Conservation (phyloP, 2,113 vertebrate genomes). For the Ornithorhynchus anatinus region DNA sequence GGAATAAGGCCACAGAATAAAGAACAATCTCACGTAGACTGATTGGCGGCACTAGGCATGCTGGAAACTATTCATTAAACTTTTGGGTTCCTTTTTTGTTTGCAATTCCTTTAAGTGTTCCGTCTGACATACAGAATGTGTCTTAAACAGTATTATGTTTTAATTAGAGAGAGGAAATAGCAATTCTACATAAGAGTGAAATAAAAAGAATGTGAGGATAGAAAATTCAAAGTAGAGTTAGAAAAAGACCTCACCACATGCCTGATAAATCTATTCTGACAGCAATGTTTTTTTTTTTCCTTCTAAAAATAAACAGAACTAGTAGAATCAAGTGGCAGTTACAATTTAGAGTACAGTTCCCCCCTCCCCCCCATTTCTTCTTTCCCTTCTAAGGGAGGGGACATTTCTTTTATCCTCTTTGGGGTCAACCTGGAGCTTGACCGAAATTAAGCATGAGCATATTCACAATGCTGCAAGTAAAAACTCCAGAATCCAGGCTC, state of each 20-base stretch:
- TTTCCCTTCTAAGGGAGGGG: too few species aligned
- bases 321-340: neutral
- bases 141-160: slow-evolving; percentile 8
- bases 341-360: too few species aligned
- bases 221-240: slow-evolving; percentile 4
- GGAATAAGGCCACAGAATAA: too few species aligned
- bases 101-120: neutral
- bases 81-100: neutral
- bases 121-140: neutral
- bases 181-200: neutral
- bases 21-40: too few species aligned
- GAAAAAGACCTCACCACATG: neutral
- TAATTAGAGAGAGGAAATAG: slow-evolving; percentile 28
- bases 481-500: too few species aligned
- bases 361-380: too few species aligned
- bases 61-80: neutral
- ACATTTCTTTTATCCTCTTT: too few species aligned
- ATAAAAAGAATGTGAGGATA: slow-evolving; percentile 10
- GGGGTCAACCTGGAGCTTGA: too few species aligned
- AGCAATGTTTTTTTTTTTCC: neutral
- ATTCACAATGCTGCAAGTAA: too few species aligned
- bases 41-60: too few species aligned
- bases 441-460: too few species aligned
- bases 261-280: neutral
- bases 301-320: neutral